These are phyloP conservation scores for Trochalopteron elliotii DNA, from an alignment of 2,113 vertebrate genomes.

Conservation along the genomic window DNA sequence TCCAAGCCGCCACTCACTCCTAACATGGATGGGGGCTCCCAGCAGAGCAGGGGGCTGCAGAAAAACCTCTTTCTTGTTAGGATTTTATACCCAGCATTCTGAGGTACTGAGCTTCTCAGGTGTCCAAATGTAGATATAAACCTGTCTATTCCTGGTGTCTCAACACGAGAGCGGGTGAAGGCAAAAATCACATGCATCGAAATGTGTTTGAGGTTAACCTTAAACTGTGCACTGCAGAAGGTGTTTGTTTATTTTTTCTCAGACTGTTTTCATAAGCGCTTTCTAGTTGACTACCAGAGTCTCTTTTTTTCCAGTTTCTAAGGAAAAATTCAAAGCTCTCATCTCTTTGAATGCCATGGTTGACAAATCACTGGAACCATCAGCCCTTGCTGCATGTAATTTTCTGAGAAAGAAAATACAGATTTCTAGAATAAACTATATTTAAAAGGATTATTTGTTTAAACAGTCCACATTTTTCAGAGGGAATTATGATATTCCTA, in stretches of 20 bases:
- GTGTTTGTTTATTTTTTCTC: not conserved
- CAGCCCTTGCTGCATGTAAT: not conserved
- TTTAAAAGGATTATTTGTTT: not conserved
- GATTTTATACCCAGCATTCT: not conserved
- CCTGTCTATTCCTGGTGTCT: not conserved
- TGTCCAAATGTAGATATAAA: not conserved
- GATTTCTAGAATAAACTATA: not conserved
- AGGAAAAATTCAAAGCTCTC: not conserved
- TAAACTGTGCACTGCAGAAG: not conserved
- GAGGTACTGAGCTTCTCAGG: not conserved
- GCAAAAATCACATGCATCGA: not conserved
- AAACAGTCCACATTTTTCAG: not conserved
- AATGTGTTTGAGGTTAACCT: not conserved
- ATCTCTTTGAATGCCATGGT: not conserved
- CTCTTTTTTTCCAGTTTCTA: not conserved
- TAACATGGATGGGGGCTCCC: not conserved
- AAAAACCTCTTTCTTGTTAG: not conserved
- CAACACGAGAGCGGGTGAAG: not conserved
- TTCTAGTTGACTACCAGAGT: not conserved
- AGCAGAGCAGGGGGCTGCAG: not conserved
- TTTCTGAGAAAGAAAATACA: not conserved
- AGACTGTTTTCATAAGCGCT: not conserved
- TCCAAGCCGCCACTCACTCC: not conserved
- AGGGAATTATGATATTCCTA: not conserved
- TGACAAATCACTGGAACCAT: not conserved